Conservation (phyloP, 2,888 invertebrate genomes). For the Sepiola atlantica region DNA sequence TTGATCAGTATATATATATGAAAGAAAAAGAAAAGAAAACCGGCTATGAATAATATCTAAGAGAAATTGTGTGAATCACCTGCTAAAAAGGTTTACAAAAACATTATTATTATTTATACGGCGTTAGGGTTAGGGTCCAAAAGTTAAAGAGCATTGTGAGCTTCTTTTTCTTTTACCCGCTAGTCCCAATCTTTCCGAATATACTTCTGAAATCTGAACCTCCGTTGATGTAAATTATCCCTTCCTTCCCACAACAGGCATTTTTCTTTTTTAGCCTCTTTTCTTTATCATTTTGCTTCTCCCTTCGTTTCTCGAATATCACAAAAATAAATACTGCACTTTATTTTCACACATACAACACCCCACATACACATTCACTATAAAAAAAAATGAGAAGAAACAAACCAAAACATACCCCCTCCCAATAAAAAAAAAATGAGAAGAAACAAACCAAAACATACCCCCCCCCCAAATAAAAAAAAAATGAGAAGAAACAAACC, state of each 20-base stretch:
- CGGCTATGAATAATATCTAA: neutral
- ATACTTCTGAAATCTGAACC: neutral
- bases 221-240: neutral
- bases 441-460: too few relatives aligned
- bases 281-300: neutral
- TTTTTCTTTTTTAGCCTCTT: neutral
- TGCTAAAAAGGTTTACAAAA: neutral
- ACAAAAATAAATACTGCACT: too few relatives aligned
- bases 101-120: neutral
- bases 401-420: neutral
- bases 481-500: too few relatives aligned
- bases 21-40: too few relatives aligned
- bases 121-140: neutral
- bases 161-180: neutral
- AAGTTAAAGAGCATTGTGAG: neutral
- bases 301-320: neutral
- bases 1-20: neutral
- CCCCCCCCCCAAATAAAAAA: too few relatives aligned
- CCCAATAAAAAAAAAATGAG: too few relatives aligned
- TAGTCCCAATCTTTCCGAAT: neutral
- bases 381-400: neutral
- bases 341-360: neutral
- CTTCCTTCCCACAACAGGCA: neutral
- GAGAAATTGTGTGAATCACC: neutral
- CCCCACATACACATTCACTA: neutral